Conservation (phyloP, 2,797 vertebrate species). For the Yasuhikotakia modesta region DNA sequence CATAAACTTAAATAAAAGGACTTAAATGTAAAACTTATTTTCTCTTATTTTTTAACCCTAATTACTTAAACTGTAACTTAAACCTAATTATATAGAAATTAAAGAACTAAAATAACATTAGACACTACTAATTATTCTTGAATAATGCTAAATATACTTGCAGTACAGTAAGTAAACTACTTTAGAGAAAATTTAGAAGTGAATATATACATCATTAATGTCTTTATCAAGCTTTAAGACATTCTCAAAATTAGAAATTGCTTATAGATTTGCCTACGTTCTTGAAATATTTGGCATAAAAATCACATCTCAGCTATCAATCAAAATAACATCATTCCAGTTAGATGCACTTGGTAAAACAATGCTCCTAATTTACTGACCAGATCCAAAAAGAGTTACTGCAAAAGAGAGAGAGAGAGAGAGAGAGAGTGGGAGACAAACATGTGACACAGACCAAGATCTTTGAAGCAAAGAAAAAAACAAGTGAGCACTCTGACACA, state of each 20-base stretch:
- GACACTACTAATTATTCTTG: no score
- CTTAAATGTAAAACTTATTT: no score
- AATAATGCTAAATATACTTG: no score
- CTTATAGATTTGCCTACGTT: neutral
- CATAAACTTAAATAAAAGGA: no score
- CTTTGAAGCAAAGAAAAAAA: slow-evolving; percentile 63
- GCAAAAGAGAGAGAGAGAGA: neutral
- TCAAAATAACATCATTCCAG: slow-evolving; percentile 1
- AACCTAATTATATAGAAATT: no score
- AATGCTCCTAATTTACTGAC: slow-evolving; percentile 16
- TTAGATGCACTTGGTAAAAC: slow-evolving; percentile 9
- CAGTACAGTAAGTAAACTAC: neutral
- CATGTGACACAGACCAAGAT: slow-evolving; percentile 2
- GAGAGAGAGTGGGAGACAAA: slow-evolving; percentile 11
- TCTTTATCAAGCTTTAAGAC: neutral
- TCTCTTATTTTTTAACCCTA: no score
- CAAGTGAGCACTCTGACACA: slow-evolving; percentile 69
- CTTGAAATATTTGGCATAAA: neutral
- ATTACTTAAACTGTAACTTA: no score
- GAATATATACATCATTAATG: neutral
- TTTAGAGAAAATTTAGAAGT: neutral
- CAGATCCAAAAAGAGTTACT: slow-evolving; percentile 28
- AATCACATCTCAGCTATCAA: slow-evolving; percentile 9
- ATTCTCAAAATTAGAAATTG: neutral
- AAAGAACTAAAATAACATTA: no score